phyloP scores from a whole-genome alignment of 2,888 invertebrate genomes.

The Euplexia lucipara region DNA sequence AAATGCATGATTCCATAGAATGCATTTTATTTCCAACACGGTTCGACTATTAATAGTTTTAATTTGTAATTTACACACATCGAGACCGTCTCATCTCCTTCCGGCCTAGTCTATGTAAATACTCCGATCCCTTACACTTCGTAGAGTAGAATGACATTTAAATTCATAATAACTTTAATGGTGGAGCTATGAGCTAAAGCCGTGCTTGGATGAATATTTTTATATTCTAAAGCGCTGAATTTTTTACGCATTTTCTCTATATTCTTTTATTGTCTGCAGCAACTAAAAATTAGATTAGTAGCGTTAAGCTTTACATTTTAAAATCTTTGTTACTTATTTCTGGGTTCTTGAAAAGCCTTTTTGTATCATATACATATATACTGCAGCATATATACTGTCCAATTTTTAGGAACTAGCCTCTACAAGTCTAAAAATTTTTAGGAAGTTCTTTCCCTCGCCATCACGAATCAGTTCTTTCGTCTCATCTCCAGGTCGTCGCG shows the following conservation, averaged over 20 bases:
- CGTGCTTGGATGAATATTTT: slow-evolving; percentile 19
- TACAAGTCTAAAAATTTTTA: too few relatives aligned
- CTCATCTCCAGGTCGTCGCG: too few relatives aligned
- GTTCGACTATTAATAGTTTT: slow-evolving; percentile 63
- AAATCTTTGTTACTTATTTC: too few relatives aligned
- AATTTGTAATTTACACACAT: slow-evolving; percentile 69
- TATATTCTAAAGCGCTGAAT: background rate
- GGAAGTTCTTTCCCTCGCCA: too few relatives aligned
- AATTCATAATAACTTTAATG: slow-evolving; percentile 72
- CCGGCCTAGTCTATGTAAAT: slow-evolving; percentile 62
- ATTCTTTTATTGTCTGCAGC: background rate
- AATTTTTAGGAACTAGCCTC: too few relatives aligned
- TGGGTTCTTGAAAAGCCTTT: too few relatives aligned
- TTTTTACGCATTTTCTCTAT: background rate
- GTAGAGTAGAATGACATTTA: slow-evolving; percentile 67
- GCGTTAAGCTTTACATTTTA: background rate
- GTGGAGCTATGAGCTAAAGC: slow-evolving; percentile 45
- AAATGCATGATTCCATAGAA: slow-evolving; percentile 59
- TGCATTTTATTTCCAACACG: slow-evolving; percentile 55
- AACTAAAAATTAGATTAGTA: background rate
- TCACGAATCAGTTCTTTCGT: too few relatives aligned
- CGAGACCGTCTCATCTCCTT: slow-evolving; percentile 63
- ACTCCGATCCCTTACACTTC: slow-evolving; percentile 37
- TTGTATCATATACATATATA: too few relatives aligned
- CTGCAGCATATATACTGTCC: too few relatives aligned